Base-by-base conservation (phyloP, 2,888 invertebrate genomes). In the Syritta pipiens region DNA sequence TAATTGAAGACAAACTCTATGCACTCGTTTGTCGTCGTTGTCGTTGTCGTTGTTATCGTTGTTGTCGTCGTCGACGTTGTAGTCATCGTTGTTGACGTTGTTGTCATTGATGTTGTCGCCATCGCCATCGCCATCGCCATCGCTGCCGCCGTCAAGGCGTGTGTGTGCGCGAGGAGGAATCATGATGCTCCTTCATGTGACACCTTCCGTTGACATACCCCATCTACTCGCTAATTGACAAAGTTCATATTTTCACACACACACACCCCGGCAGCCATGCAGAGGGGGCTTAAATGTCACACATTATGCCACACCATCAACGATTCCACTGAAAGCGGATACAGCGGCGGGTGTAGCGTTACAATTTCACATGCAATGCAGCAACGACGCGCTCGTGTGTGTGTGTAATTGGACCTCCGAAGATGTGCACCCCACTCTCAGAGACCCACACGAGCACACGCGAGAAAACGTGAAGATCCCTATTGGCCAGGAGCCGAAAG, bases 1-100 rank as follows among this genome's bases (percentile, higher is more conserved):
- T 81, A 81, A 81, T 81, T 81, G 81, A 81, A 81, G 74, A 81
- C 68, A 75, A 75, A 63, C 74, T 79, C 67, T 57, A 79, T 79
- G 46, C 62, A 79, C 62, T 68, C 67, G 44, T 77, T 77, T 68
- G 49, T 59, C 42, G 30, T 53, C 26, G 60, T 59, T 12, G 51
- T n/a, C 10, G 10, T 37, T 14, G 37, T 10, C 6, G 3, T 10
- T 37, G 37, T 2, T 14, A 26, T 49, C 28, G 19, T 30, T 12
- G 26, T 49, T 19, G 44, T 24, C 44, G 53, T 7, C 26, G 42
- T 26, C 12, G 7, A 4, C 37, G 17, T 2, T 14, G 48, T 14
- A 44, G 69, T 76, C 51, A 35, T 51, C 65, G 12, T 67, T 44
- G 67, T 74, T 9, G 26, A 17, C 57, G 51, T 12, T 17, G 24